These are phyloP conservation scores for Lagorchestes hirsutus DNA, from an alignment of 2,797 vertebrate species.

Conservation along the genomic window DNA sequence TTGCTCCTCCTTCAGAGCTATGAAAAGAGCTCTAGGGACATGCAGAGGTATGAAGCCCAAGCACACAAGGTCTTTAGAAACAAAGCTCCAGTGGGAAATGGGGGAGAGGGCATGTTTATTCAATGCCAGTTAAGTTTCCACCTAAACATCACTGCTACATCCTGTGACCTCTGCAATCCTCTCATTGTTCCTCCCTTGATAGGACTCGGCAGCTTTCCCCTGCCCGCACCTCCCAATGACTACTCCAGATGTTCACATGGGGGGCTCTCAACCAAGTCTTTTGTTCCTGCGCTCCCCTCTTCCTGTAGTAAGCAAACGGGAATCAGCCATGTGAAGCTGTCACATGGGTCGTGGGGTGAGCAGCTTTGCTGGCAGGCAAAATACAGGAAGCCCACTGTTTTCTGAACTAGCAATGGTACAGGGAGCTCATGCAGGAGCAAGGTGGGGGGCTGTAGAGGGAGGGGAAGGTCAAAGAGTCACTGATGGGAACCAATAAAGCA, in stretches of 20 bases:
- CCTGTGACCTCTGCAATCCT: constrained; percentile 76
- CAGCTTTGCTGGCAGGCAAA: constrained; percentile 42
- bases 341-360: constrained; percentile 14
- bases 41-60: constrained; percentile 66
- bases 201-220: constrained; percentile 22
- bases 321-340: constrained; percentile 18
- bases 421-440: constrained; percentile 2
- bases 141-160: constrained; percentile 74
- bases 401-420: constrained; percentile 28
- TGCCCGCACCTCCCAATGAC: constrained; percentile 39
- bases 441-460: not conserved
- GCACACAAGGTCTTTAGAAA: constrained; percentile 70
- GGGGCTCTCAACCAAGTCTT: constrained; percentile 57
- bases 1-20: constrained; percentile 63
- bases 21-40: constrained; percentile 37
- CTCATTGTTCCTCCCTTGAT: constrained; percentile 69
- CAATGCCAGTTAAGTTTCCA: constrained; percentile 80
- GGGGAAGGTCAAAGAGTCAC: constrained; percentile 26
- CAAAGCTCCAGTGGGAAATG: constrained; percentile 77
- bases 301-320: constrained; percentile 22
- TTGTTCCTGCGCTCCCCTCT: constrained; percentile 67
- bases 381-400: not conserved
- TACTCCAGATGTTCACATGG: constrained; percentile 71
- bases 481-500: constrained; percentile 31
- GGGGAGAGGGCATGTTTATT: constrained; percentile 74